Evolutionary conservation across 2,797 vertebrate species (phyloP).

Genomic region (Enteromius unitaeniatus): DNA sequence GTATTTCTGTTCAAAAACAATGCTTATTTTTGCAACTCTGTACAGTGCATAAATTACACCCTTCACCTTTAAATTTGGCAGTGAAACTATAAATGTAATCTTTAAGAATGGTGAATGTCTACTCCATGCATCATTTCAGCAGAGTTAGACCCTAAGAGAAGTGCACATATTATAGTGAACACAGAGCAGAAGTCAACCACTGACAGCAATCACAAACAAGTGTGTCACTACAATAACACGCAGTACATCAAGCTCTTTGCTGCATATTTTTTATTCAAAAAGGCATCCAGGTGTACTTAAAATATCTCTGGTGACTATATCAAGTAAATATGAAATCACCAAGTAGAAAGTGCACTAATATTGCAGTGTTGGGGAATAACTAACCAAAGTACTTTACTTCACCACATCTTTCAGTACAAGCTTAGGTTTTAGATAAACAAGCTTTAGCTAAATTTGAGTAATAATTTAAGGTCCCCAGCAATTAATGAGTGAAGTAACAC

Average conservation of each 20-base stretch:
- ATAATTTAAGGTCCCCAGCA: background rate
- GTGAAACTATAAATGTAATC: background rate
- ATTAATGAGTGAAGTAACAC: background rate
- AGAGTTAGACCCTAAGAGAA: conserved; percentile 38
- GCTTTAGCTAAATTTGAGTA: background rate
- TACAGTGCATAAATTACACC: background rate
- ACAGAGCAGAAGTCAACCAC: conserved; percentile 61
- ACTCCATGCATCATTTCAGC: conserved; percentile 26
- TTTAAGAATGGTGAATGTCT: conserved; percentile 25
- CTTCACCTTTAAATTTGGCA: conserved; percentile 23
- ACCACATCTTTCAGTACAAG: background rate
- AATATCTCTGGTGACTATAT: conserved; percentile 1
- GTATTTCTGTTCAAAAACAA: background rate
- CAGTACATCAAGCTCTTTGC: conserved; percentile 29
- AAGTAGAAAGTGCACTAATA: background rate
- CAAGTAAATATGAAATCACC: conserved; percentile 2
- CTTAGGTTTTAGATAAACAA: background rate
- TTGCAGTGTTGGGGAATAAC: background rate
- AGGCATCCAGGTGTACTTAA: background rate
- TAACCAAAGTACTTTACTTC: background rate
- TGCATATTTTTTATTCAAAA: conserved; percentile 21
- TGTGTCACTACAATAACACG: conserved; percentile 46
- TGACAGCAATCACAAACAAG: conserved; percentile 58
- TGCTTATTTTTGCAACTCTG: background rate
- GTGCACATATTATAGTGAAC: conserved; percentile 63